These are phyloP conservation scores for Sphinx pinastri DNA, from an alignment of 2,888 invertebrate species.

Conservation along the genomic window DNA sequence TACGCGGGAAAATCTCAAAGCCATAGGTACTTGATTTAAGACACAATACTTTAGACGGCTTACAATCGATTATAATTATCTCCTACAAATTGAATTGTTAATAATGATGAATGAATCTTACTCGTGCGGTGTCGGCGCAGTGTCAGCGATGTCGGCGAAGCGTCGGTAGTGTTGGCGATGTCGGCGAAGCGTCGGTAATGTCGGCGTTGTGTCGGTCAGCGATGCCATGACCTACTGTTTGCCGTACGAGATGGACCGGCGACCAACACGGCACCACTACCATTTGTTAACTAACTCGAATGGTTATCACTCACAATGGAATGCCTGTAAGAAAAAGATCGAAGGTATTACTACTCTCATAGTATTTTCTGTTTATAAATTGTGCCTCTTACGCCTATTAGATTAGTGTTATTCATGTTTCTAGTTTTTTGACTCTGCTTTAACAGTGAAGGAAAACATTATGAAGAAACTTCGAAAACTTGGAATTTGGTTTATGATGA, in stretches of 20 bases:
- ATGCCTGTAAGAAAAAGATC: too few relatives aligned
- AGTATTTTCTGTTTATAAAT: too few relatives aligned
- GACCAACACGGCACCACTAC: slow-evolving; percentile 18
- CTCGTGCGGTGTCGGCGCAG: slow-evolving; percentile 1
- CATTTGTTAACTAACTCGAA: slow-evolving; percentile 11
- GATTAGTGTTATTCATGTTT: too few relatives aligned
- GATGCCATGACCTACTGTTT: slow-evolving; percentile 22
- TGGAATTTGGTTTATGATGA: too few relatives aligned
- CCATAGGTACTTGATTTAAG: too few relatives aligned
- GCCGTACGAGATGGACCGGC: slow-evolving; percentile 17
- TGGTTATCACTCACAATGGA: background rate
- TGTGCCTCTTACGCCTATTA: too few relatives aligned
- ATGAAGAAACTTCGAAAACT: too few relatives aligned
- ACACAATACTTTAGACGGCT: too few relatives aligned
- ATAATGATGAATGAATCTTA: background rate
- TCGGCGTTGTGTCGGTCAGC: slow-evolving; percentile 23
- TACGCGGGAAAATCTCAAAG: too few relatives aligned
- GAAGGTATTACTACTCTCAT: too few relatives aligned
- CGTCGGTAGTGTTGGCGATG: background rate
- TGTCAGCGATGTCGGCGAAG: slow-evolving; percentile 8
- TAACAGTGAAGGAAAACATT: too few relatives aligned
- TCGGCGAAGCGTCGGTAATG: slow-evolving; percentile 3
- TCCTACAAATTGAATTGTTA: background rate
- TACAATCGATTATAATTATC: background rate
- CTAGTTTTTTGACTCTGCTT: too few relatives aligned